Conservation (phyloP, 2,888 invertebrate species). For the Helicoverpa assulta region DNA sequence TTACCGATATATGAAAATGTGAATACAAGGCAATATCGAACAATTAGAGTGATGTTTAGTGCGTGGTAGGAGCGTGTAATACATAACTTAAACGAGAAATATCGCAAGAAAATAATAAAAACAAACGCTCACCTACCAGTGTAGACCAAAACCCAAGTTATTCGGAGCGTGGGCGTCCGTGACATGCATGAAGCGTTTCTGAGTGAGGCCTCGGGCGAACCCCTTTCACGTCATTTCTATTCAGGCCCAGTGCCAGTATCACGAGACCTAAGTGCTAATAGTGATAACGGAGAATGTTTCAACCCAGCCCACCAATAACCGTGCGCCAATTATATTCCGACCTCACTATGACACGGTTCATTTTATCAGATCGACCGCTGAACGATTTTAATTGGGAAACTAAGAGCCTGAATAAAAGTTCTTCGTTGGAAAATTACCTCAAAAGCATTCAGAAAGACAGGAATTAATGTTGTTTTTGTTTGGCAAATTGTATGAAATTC, state of each 20-base stretch:
- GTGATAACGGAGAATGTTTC: slow-evolving; percentile 76
- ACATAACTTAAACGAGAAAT: slow-evolving; percentile 60
- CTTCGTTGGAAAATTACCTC: slow-evolving; percentile 10
- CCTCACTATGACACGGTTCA: slow-evolving; percentile 56
- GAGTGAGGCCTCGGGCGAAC: slow-evolving; percentile 61
- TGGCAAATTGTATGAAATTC: neutral
- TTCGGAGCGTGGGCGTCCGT: slow-evolving; percentile 72
- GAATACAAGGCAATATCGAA: slow-evolving; percentile 26
- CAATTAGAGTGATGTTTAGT: slow-evolving; percentile 46
- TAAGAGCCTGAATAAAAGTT: slow-evolving; percentile 31
- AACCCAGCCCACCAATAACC: slow-evolving; percentile 67
- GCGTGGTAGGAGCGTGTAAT: slow-evolving; percentile 38
- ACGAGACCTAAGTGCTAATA: slow-evolving; percentile 81
- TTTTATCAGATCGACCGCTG: slow-evolving; percentile 41
- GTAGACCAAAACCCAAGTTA: slow-evolving; percentile 74
- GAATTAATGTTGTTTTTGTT: neutral
- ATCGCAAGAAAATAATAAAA: slow-evolving; percentile 73
- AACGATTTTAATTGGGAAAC: slow-evolving; percentile 54
- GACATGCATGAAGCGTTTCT: slow-evolving; percentile 75
- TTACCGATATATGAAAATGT: slow-evolving; percentile 51
- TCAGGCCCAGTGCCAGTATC: slow-evolving; percentile 72
- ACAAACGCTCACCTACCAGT: slow-evolving; percentile 77
- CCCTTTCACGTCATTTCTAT: slow-evolving; percentile 82
- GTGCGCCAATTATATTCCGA: slow-evolving; percentile 68
- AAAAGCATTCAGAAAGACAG: neutral